Percentiles rank a stretch among this genome's conserved stretches.
Conservation (phyloP, 2,888 invertebrate genomes). For the Sphecodes monilicornis region DNA sequence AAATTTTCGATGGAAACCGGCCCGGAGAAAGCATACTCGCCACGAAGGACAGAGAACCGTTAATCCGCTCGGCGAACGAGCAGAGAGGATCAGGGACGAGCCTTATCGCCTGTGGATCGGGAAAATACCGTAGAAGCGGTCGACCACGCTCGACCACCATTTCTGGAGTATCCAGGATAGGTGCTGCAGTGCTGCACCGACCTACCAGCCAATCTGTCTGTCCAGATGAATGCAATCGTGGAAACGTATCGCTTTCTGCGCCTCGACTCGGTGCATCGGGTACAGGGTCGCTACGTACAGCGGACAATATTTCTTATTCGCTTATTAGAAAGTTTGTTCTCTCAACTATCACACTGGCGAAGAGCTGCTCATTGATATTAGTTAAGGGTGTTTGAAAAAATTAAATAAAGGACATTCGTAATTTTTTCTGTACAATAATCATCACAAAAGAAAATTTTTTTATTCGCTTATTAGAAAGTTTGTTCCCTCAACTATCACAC, state of each 20-base stretch:
- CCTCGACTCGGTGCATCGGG: constrained; percentile 5
- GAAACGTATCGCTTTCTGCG: constrained; percentile 9
- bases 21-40: constrained; percentile 4
- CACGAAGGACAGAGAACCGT: constrained; percentile 50
- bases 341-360: no score
- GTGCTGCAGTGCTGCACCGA: neutral
- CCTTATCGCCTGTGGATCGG: constrained; percentile 58
- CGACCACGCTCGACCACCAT: constrained; percentile 44
- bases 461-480: no score
- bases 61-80: constrained; percentile 17
- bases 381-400: no score
- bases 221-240: constrained; percentile 1
- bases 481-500: no score
- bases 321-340: neutral
- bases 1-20: constrained; percentile 25
- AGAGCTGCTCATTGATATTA: no score
- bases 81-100: constrained; percentile 27
- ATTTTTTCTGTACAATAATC: no score
- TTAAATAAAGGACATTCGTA: neutral
- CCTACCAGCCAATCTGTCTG: neutral
- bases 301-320: neutral
- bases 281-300: neutral
- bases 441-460: no score
- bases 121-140: constrained; percentile 57
- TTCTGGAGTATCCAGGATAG: constrained; percentile 35